Conservation (phyloP, 1,140 invertebrate genomes). For the Meteorus sp. region DNA sequence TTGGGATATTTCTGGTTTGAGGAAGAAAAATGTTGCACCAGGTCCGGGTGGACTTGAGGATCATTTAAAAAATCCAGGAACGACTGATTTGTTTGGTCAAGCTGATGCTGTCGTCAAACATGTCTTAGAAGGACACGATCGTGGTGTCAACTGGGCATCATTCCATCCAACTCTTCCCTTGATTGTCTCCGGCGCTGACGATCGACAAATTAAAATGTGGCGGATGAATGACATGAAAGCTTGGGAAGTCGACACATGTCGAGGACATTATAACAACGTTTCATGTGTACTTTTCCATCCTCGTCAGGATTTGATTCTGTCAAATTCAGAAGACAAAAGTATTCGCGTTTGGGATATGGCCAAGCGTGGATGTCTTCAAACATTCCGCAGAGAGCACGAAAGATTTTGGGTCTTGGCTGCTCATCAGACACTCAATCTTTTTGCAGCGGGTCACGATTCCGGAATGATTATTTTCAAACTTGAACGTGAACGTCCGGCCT, state of each 20-base stretch:
- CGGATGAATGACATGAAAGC: slow-evolving; percentile 98
- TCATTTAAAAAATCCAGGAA: slow-evolving; percentile 82
- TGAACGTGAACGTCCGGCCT: slow-evolving; percentile 95
- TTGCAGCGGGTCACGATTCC: slow-evolving; percentile 94
- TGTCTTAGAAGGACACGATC: slow-evolving; percentile 95
- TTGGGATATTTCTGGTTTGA: slow-evolving; percentile 96
- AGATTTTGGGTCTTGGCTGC: slow-evolving; percentile 94
- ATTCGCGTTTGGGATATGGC: slow-evolving; percentile 99
- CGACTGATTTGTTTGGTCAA: slow-evolving; percentile 95
- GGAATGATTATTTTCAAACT: slow-evolving; percentile 86
- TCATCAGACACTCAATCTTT: slow-evolving; percentile 85
- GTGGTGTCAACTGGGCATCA: slow-evolving; percentile 97
- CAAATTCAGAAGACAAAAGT: slow-evolving; percentile 97
- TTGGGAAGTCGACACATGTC: slow-evolving; percentile 98
- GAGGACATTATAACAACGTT: slow-evolving; percentile 99
- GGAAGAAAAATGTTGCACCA: slow-evolving; percentile 97
- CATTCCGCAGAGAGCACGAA: slow-evolving; percentile 94
- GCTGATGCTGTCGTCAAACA: slow-evolving; percentile 98
- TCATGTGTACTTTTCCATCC: slow-evolving; percentile 98
- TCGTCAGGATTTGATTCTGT: slow-evolving; percentile 93
- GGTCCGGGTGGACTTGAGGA: slow-evolving; percentile 89
- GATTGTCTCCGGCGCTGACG: slow-evolving; percentile 97
- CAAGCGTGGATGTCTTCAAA: slow-evolving; percentile 94
- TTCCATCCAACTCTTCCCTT: slow-evolving; percentile 95
- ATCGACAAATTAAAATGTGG: slow-evolving; percentile 97